phyloP scores from a whole-genome alignment of 2,797 vertebrate genomes.

The Percopsis omiscomaycus region DNA sequence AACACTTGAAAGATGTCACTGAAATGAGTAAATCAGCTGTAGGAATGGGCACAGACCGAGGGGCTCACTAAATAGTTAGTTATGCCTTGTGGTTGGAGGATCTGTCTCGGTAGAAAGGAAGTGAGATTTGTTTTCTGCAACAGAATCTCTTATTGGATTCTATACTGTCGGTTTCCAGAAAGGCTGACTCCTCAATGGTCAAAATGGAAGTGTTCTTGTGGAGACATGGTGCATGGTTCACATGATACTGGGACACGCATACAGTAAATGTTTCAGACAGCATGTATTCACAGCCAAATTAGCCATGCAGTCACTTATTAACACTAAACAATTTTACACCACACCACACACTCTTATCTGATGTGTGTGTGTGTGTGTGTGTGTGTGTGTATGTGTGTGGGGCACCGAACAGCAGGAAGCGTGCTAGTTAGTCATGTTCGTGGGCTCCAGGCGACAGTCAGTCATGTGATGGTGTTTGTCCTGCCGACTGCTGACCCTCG shows the following conservation, averaged over 20 bases:
- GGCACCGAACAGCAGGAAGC: conserved; percentile 63
- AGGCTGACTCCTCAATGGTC: conserved; percentile 9
- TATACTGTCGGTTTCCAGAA: neutral
- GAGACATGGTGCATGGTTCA: neutral
- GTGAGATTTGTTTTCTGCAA: conserved; percentile 31
- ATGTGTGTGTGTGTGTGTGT: too few species aligned
- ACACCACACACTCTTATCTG: conserved; percentile 8
- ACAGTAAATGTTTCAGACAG: conserved; percentile 1
- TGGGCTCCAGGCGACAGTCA: conserved; percentile 34
- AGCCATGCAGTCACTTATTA: neutral
- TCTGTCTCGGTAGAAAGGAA: conserved; percentile 24
- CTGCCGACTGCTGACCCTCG: conserved; percentile 64
- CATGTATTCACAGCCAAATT: conserved; percentile 8
- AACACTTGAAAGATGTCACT: neutral
- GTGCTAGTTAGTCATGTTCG: conserved; percentile 57
- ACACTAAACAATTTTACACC: neutral
- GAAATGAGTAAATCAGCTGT: neutral
- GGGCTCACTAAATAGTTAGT: too few species aligned
- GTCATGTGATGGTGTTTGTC: conserved; percentile 70
- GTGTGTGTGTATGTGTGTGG: neutral
- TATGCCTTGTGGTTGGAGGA: conserved; percentile 1
- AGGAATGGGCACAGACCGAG: neutral
- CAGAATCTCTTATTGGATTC: conserved; percentile 15
- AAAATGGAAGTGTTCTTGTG: conserved; percentile 12
- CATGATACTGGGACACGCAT: neutral